phyloP scores from a whole-genome alignment of 2,888 invertebrate genomes.

The Limenitis camilla region DNA sequence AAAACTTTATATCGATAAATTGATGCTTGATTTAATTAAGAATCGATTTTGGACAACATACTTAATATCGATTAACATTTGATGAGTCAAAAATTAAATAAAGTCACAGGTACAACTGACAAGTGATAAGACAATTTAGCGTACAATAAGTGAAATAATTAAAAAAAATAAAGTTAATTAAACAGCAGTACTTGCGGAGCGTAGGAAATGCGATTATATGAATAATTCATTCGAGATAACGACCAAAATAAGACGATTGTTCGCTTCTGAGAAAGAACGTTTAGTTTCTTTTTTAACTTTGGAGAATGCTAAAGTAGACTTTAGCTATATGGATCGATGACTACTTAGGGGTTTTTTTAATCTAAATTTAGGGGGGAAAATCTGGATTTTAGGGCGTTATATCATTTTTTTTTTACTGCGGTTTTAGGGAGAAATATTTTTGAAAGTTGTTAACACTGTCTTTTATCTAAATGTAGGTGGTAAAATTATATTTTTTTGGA shows the following conservation, averaged over 20 bases:
- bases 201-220: conserved; percentile 59
- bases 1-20: no score
- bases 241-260: conserved; percentile 63
- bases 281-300: conserved; percentile 36
- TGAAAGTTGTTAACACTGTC: no score
- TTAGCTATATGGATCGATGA: not conserved
- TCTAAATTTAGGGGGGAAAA: no score
- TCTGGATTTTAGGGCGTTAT: no score
- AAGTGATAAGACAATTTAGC: conserved; percentile 16
- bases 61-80: no score
- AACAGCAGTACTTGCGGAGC: conserved; percentile 39
- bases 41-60: no score
- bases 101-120: conserved; percentile 1
- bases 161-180: conserved; percentile 33
- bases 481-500: no score
- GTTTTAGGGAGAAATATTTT: no score
- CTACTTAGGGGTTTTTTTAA: not conserved
- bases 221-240: conserved; percentile 63
- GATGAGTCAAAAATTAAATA: not conserved
- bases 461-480: no score
- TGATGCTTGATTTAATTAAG: no score
- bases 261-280: conserved; percentile 50
- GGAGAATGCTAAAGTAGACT: conserved; percentile 7
- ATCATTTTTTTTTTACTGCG: no score
- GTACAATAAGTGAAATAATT: conserved; percentile 5